phyloP scores from a whole-genome alignment of 2,888 invertebrate species.

The Eretmocerus hayati region DNA sequence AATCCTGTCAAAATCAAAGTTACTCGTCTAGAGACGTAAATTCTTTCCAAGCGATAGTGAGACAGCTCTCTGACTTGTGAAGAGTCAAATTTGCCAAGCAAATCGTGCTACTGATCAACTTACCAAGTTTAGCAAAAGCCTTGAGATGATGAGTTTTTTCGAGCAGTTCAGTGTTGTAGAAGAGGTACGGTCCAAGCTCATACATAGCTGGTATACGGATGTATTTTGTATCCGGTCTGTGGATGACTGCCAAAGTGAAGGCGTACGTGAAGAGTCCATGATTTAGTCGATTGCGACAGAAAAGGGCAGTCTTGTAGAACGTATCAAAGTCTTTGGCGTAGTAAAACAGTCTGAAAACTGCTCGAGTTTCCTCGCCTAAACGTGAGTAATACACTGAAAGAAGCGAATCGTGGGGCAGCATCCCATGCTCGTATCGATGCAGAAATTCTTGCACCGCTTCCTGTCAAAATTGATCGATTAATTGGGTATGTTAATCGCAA shows the following conservation, averaged over 20 bases:
- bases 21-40: no score
- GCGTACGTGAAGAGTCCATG: slow-evolving; percentile 55
- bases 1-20: no score
- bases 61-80: no score
- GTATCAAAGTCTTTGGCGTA: slow-evolving; percentile 43
- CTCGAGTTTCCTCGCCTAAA: slow-evolving; percentile 34
- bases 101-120: no score
- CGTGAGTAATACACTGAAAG: slow-evolving; percentile 46
- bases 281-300: slow-evolving; percentile 44
- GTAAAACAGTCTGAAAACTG: slow-evolving; percentile 41
- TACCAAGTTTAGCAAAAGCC: slow-evolving; percentile 39
- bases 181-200: slow-evolving; percentile 61
- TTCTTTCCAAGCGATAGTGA: no score
- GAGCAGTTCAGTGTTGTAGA: slow-evolving; percentile 56
- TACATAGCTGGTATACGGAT: slow-evolving; percentile 61
- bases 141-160: slow-evolving; percentile 45
- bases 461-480: no score
- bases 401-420: slow-evolving; percentile 48
- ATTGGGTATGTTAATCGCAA: no score
- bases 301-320: slow-evolving; percentile 44
- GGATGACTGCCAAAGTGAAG: slow-evolving; percentile 55
- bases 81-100: no score
- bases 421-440: slow-evolving; percentile 41
- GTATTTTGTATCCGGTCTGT: slow-evolving; percentile 55
- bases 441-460: slow-evolving; percentile 41